Conservation (phyloP, 2,797 vertebrate genomes). For the Squalus acanthias region DNA sequence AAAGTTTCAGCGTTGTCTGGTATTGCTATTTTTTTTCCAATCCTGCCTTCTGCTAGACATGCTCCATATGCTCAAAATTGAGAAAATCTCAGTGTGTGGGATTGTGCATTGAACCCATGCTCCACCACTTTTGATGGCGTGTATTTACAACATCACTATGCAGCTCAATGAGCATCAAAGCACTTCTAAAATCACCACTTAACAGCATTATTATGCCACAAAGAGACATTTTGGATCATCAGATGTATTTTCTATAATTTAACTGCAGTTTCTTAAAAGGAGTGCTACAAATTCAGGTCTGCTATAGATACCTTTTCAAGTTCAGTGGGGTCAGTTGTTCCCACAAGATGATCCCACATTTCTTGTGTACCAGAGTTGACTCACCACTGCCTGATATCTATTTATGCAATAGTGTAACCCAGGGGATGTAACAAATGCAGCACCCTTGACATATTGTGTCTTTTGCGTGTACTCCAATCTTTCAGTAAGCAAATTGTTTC, state of each 20-base stretch:
- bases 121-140: neutral
- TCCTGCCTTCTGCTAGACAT: neutral
- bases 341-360: neutral
- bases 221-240: neutral
- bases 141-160: neutral
- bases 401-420: neutral
- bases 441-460: neutral
- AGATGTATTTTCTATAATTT: neutral
- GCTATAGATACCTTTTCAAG: neutral
- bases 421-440: neutral
- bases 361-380: neutral
- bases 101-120: neutral
- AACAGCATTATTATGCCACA: neutral
- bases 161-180: neutral
- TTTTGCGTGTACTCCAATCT: neutral
- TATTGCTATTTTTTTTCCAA: neutral
- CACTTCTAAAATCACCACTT: neutral
- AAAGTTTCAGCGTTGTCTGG: neutral
- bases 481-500: neutral
- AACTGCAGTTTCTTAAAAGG: neutral
- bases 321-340: neutral
- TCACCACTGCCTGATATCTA: neutral
- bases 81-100: neutral
- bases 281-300: neutral
- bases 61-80: neutral